Percentiles rank a stretch among this genome's conserved stretches.
These are phyloP conservation scores for Octomys mimax DNA, from an alignment of 2,797 vertebrate species.

Conservation along the genomic window DNA sequence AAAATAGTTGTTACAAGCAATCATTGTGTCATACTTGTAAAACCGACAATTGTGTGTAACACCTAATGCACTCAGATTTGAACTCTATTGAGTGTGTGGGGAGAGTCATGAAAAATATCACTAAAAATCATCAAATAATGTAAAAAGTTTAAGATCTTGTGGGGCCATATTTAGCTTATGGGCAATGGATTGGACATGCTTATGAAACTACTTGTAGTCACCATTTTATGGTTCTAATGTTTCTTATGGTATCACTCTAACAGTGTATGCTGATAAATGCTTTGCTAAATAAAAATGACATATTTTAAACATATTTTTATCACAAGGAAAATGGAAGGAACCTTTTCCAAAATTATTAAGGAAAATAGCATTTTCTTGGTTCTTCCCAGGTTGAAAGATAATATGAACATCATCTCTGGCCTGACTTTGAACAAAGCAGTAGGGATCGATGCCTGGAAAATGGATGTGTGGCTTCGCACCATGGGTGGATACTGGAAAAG, in stretches of 20 bases:
- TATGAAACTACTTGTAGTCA: not conserved
- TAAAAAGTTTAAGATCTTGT: not conserved
- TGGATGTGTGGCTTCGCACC: not conserved
- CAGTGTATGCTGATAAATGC: slow-evolving; percentile 3
- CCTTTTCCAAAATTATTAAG: not conserved
- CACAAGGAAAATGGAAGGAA: not conserved
- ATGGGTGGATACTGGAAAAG: not conserved
- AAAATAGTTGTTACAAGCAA: not conserved
- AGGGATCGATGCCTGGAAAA: not conserved
- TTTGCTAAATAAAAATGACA: not conserved
- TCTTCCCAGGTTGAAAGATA: not conserved
- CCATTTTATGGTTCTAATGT: not conserved
- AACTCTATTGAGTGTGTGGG: not conserved
- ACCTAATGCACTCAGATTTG: not conserved
- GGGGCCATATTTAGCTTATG: not conserved
- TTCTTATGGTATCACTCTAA: not conserved
- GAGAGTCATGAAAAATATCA: not conserved
- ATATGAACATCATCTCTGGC: not conserved
- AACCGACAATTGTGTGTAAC: not conserved
- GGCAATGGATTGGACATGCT: not conserved
- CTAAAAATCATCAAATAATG: not conserved
- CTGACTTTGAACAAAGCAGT: not conserved
- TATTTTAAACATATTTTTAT: not conserved
- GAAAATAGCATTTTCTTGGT: not conserved
- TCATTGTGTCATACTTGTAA: not conserved